A percentile compares a stretch with the other conserved stretches of the same genome.
Evolutionary conservation across 2,797 vertebrate species (phyloP).

Genomic region (Manis javanica): DNA sequence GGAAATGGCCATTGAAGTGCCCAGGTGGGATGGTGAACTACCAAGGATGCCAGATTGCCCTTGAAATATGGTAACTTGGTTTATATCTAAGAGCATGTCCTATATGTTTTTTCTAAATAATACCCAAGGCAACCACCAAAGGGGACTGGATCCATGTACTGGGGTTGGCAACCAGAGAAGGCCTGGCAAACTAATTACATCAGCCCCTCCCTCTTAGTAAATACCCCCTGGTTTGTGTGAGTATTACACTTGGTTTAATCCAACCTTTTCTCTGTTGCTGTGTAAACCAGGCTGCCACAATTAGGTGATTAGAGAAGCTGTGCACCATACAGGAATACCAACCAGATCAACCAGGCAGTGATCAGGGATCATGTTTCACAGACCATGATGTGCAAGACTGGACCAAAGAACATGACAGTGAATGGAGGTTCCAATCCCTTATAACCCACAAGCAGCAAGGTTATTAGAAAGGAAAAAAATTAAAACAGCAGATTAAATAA

Average conservation of each 20-base stretch:
- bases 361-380: background rate
- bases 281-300: background rate
- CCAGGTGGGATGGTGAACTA: too few species aligned
- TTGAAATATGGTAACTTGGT: background rate
- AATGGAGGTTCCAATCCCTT: background rate
- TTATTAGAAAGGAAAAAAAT: background rate
- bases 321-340: background rate
- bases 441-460: background rate
- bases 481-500: background rate
- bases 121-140: background rate
- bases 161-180: accelerated
- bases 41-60: background rate
- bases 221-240: background rate
- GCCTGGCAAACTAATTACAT: too few species aligned
- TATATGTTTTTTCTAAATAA: background rate
- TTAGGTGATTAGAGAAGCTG: background rate
- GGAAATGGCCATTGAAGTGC: accelerated
- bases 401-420: too few species aligned
- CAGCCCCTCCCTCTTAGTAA: too few species aligned
- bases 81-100: background rate
- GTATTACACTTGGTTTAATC: background rate
- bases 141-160: background rate
- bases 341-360: too few species aligned
- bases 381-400: background rate
- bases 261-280: background rate